A percentile compares a stretch with the other conserved stretches of the same genome.
Evolutionary conservation across 1,140 invertebrate species (phyloP).

Genomic region (Calliphora vicina): DNA sequence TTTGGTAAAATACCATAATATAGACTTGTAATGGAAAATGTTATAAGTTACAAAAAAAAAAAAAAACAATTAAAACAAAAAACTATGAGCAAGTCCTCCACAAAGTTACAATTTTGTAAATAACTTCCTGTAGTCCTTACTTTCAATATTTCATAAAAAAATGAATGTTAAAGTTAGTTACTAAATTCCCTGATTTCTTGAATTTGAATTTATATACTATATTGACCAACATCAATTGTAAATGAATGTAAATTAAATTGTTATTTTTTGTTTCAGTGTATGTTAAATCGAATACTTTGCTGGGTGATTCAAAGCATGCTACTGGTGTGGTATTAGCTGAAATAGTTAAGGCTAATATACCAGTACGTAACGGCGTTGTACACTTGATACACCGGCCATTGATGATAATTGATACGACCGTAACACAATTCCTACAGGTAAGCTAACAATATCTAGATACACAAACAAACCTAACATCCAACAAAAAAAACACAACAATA

Average conservation of each 20-base stretch:
- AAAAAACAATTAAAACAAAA: no score
- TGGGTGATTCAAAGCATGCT: conserved; percentile 78
- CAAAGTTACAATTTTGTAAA: no score
- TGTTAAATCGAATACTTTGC: conserved; percentile 85
- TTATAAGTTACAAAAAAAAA: no score
- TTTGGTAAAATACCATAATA: no score
- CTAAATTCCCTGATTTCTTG: no score
- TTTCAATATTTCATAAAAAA: no score
- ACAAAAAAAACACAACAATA: neutral
- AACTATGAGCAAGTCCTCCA: no score
- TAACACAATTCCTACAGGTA: conserved; percentile 87
- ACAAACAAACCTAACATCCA: neutral
- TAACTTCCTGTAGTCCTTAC: no score
- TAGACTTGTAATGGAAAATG: no score
- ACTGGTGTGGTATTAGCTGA: conserved; percentile 85
- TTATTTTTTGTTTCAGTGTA: conserved; percentile 70
- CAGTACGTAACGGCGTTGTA: conserved; percentile 89
- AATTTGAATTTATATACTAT: no score
- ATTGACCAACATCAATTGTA: no score
- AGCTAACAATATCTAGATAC: conserved; percentile 11
- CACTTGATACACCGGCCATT: conserved; percentile 90
- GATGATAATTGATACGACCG: conserved; percentile 86
- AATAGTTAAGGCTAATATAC: conserved; percentile 90
- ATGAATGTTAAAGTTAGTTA: no score
- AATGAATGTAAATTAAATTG: neutral